These are phyloP conservation scores for Magallana ariakensis DNA, from an alignment of 1,140 invertebrate species.

Conservation along the genomic window DNA sequence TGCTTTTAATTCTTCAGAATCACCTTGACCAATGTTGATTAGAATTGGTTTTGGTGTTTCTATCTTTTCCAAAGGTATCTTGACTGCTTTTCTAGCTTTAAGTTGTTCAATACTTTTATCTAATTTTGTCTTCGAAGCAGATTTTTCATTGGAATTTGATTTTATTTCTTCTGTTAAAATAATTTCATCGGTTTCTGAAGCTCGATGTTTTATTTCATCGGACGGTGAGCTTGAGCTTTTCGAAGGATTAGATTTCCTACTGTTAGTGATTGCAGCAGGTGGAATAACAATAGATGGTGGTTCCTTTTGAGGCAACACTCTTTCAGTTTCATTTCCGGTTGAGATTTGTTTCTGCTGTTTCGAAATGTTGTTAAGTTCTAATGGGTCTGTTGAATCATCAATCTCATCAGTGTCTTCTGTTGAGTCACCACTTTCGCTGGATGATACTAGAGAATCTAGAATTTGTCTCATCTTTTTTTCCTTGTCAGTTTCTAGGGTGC, in stretches of 20 bases:
- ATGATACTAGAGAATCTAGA: neutral
- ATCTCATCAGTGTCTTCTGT: constrained; percentile 22
- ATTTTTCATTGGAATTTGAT: neutral
- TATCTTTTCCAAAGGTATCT: neutral
- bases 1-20: neutral
- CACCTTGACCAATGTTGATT: neutral
- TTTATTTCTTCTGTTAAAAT: constrained; percentile 13
- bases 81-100: too few relatives aligned
- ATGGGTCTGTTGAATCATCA: neutral
- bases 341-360: neutral
- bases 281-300: neutral
- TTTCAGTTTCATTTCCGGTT: too few relatives aligned
- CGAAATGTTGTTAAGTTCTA: neutral
- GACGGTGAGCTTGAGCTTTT: neutral
- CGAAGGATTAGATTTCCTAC: neutral
- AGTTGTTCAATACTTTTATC: too few relatives aligned
- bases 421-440: neutral
- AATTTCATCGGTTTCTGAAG: neutral
- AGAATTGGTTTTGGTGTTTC: neutral
- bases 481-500: neutral
- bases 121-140: neutral
- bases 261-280: neutral
- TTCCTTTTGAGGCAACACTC: neutral
- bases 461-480: neutral
- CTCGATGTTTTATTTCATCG: neutral